phyloP scores from a whole-genome alignment of 2,113 vertebrate species.

The Callopanchax toddi region DNA sequence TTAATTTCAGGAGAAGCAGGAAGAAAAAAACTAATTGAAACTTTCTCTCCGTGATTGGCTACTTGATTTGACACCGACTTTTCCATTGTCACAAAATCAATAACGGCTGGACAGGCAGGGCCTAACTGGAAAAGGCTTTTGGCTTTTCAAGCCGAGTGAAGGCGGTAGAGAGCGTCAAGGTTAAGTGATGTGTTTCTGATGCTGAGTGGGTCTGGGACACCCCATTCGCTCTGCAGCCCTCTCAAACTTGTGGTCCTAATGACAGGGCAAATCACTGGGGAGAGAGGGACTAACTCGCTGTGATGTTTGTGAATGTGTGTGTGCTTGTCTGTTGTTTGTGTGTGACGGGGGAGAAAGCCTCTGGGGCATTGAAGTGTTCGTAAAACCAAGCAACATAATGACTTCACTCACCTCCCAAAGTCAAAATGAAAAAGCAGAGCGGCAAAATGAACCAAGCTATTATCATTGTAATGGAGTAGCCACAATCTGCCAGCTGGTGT shows the following conservation, averaged over 20 bases:
- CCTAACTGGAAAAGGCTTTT: conserved; percentile 76
- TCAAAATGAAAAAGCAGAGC: conserved; percentile 64
- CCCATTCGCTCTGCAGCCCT: conserved; percentile 47
- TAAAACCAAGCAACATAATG: conserved; percentile 49
- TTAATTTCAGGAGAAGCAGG: conserved; percentile 67
- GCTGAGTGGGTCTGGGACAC: conserved; percentile 77
- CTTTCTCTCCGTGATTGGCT: conserved; percentile 76
- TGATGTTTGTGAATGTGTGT: conserved; percentile 33
- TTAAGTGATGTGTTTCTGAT: conserved; percentile 89
- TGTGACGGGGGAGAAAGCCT: conserved; percentile 14
- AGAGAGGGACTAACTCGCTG: conserved; percentile 18
- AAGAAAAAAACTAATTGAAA: conserved; percentile 87
- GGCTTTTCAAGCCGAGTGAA: conserved; percentile 69
- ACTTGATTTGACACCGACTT: conserved; percentile 85
- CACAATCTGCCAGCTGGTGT: conserved; percentile 59
- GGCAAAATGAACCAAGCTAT: conserved; percentile 42
- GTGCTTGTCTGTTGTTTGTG: conserved; percentile 27
- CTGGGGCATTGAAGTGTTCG: conserved; percentile 45
- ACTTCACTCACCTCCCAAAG: conserved; percentile 43
- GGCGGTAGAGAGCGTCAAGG: conserved; percentile 77
- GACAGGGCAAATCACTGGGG: conserved; percentile 55
- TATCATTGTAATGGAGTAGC: conserved; percentile 47
- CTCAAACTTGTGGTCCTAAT: conserved; percentile 52
- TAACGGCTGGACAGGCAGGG: conserved; percentile 75
- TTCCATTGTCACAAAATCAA: conserved; percentile 95